Percentiles rank a stretch among this genome's conserved stretches.
phyloP scores from a whole-genome alignment of 2,888 invertebrate species.

The Lithophane semibrunnea region DNA sequence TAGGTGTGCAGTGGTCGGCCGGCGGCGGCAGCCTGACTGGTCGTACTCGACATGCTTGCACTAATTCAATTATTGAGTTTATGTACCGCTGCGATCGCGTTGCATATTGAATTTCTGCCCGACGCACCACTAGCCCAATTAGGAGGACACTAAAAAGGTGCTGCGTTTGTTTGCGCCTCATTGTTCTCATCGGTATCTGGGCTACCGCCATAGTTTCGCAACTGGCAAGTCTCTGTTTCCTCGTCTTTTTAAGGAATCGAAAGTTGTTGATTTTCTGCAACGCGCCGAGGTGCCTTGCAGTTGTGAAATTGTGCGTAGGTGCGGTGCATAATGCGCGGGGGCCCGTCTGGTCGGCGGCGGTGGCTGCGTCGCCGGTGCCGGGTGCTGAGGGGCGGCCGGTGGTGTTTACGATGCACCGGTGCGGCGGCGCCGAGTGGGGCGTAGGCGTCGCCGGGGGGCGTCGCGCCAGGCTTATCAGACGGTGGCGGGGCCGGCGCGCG shows the following conservation, averaged over 20 bases:
- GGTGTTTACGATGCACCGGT: conserved; percentile 86
- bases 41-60: conserved; percentile 81
- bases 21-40: conserved; percentile 69
- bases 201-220: conserved; percentile 84
- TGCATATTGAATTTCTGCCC: conserved; percentile 87
- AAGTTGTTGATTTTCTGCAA: conserved; percentile 86
- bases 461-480: conserved; percentile 90
- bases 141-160: conserved; percentile 88
- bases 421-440: conserved; percentile 87
- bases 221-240: conserved; percentile 79
- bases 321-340: conserved; percentile 85
- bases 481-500: conserved; percentile 89
- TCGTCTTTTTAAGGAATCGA: conserved; percentile 89
- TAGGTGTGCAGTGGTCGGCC: conserved; percentile 69
- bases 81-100: conserved; percentile 85
- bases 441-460: conserved; percentile 90
- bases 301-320: conserved; percentile 88
- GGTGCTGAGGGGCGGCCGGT: conserved; percentile 85
- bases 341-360: conserved; percentile 82
- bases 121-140: conserved; percentile 85
- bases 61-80: conserved; percentile 89
- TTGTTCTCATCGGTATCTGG: conserved; percentile 87
- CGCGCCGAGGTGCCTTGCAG: conserved; percentile 75
- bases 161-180: conserved; percentile 84
- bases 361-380: conserved; percentile 72